phyloP scores from a whole-genome alignment of 2,113 vertebrate species.

The Collichthys lucidus region DNA sequence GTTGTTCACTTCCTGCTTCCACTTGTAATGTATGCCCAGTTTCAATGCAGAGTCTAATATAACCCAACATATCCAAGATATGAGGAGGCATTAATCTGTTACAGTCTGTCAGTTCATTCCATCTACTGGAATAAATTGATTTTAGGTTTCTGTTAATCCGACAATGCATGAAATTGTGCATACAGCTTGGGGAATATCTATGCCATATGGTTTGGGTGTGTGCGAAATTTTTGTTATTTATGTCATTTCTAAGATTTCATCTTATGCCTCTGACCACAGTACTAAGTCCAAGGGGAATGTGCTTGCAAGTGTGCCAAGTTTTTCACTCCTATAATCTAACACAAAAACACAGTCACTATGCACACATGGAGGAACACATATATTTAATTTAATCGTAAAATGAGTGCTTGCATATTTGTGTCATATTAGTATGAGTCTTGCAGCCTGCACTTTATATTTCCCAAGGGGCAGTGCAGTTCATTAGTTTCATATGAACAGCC shows the following conservation, averaged over 20 bases:
- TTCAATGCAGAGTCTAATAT: background rate
- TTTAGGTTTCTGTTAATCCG: conserved; percentile 3
- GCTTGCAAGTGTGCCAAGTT: background rate
- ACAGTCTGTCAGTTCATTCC: background rate
- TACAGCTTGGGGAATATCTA: background rate
- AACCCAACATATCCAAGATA: background rate
- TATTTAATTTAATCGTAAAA: background rate
- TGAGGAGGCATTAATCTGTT: background rate
- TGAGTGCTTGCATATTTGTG: background rate
- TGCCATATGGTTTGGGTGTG: conserved; percentile 5
- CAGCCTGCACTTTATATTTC: conserved; percentile 19
- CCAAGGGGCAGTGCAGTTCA: conserved; percentile 33
- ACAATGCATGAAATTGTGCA: background rate
- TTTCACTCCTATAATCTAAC: too few species aligned
- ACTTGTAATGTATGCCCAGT: background rate
- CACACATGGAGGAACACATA: too few species aligned
- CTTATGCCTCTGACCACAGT: background rate
- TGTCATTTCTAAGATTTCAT: background rate
- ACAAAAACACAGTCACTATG: background rate
- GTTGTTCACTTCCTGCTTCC: background rate
- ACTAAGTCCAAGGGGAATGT: background rate
- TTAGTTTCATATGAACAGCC: conserved; percentile 57
- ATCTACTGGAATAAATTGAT: background rate
- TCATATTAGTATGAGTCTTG: conserved; percentile 12
- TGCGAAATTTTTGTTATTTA: background rate